phyloP scores from a whole-genome alignment of 2,888 invertebrate genomes.

The Cataglyphis altisquamis region DNA sequence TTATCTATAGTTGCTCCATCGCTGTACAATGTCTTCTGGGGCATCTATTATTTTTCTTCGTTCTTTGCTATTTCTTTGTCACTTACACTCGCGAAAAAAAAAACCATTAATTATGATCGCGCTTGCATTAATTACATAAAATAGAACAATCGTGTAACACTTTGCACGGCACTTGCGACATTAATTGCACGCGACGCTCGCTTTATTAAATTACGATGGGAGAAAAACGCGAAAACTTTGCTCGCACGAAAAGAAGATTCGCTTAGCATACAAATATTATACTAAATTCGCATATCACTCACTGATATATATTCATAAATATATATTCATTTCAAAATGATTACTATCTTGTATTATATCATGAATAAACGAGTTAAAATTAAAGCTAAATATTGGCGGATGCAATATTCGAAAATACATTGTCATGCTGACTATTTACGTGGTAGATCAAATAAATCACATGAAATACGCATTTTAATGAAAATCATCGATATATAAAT shows the following conservation, averaged over 20 bases:
- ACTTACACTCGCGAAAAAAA: neutral
- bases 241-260: neutral
- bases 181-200: neutral
- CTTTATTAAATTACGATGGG: neutral
- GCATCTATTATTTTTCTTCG: neutral
- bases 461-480: neutral
- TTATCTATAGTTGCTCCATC: neutral
- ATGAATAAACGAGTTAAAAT: neutral
- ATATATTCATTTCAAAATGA: neutral
- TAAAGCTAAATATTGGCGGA: neutral
- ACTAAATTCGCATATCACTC: neutral
- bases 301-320: neutral
- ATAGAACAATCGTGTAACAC: neutral
- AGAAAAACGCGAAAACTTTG: neutral
- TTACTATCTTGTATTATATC: neutral
- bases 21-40: neutral
- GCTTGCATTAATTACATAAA: neutral
- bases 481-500: neutral
- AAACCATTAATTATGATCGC: neutral
- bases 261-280: neutral
- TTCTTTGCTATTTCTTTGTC: neutral
- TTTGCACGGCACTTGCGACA: neutral
- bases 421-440: neutral
- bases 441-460: neutral
- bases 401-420: neutral